Base-by-base conservation (phyloP, 2,797 vertebrate species). In the Sebastes trivittatus region DNA sequence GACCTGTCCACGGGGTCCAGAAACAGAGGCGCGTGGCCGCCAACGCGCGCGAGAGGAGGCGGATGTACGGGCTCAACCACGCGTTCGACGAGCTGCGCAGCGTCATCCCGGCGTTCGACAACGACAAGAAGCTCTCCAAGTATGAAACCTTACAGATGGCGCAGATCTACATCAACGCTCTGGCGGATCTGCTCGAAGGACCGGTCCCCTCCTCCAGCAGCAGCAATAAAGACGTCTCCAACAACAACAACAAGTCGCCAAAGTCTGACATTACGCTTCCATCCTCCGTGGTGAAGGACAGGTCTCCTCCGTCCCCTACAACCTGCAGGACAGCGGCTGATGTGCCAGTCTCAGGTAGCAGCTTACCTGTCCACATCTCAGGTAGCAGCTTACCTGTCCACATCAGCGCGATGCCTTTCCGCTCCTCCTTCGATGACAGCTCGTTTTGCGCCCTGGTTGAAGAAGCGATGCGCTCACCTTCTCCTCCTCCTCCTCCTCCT, bases 111-210 rank as follows among this genome's bases (percentile, higher is more conserved):
- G 97, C 97, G 32, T 96, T 99, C 76, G 98, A 98, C 95, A 97
- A 98, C 90, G 98, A 99, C 95, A 99, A 99, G 93, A 99, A 99
- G 89, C 96, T 99, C 62, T 99, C 98, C 90, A 99, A 99, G 81
- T 99, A 99, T 56, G 98, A 99, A 90, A 99, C 98, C 22, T 89
- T 99, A 65, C 98, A 99, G 93, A 99, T 99, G 98, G 98, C 98
- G 11, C 98, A 99, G 92, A 99, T 99, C 92, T 99, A 99, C 95
- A 99, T 99, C 93, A 98, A 96, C 82, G 98, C 98, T 5, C 92
- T 99, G 85, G 97, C 97, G 1, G 98, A 99, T 58, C 95, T 99
- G 77, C 96, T 99, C 38, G 91, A 97, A 72, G 95, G 94, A 64
- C 96, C 83, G 52, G 88, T 46, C 1, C 46, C 92, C 1, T 62